These are phyloP conservation scores for Drosophila sp. DNA, from an alignment of 1,140 invertebrate genomes.

Conservation along the genomic window DNA sequence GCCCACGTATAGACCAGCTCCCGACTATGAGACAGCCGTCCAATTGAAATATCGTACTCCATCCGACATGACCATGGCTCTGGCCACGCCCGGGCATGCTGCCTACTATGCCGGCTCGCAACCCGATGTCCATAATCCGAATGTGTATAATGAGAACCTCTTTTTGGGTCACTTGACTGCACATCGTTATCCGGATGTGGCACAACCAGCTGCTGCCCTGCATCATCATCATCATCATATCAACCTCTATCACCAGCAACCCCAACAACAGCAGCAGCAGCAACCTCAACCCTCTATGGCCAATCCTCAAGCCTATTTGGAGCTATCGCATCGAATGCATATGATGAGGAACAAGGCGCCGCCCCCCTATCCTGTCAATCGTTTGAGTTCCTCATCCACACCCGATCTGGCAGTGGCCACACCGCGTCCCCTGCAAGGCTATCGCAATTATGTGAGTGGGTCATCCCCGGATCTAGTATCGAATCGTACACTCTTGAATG, in stretches of 20 bases:
- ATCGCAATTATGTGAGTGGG: conserved; percentile 87
- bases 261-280: conserved; percentile 48
- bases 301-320: conserved; percentile 64
- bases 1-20: conserved; percentile 95
- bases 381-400: conserved; percentile 90
- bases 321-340: conserved; percentile 84
- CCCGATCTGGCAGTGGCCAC: conserved; percentile 90
- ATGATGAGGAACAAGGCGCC: conserved; percentile 91
- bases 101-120: conserved; percentile 77
- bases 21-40: conserved; percentile 96
- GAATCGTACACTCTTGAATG: conserved; percentile 85
- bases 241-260: conserved; percentile 68
- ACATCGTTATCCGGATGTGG: conserved; percentile 85
- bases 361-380: conserved; percentile 90
- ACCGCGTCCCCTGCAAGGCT: conserved; percentile 83
- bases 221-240: conserved; percentile 72
- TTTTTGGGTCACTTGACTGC: conserved; percentile 67
- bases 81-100: conserved; percentile 54
- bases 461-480: conserved; percentile 91
- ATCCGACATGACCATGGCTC: conserved; percentile 71
- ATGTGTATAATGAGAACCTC: conserved; percentile 63
- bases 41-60: conserved; percentile 89
- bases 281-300: conserved; percentile 30
- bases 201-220: conserved; percentile 84
- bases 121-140: conserved; percentile 75